These are phyloP conservation scores for Phrynocephalus versicolor DNA, from an alignment of 2,113 vertebrate genomes.

Conservation along the genomic window DNA sequence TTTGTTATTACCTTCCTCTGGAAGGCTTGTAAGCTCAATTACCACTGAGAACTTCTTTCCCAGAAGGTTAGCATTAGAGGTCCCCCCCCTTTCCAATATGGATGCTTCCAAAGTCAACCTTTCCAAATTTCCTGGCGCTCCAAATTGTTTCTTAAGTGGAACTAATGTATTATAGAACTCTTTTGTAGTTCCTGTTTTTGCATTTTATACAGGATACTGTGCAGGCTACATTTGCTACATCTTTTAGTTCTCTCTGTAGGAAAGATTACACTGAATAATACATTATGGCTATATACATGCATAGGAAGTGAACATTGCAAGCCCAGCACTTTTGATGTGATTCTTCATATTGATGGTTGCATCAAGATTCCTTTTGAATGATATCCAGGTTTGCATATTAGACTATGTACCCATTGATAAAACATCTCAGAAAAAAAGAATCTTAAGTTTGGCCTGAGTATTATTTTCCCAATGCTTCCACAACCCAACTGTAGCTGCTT, in stretches of 20 bases:
- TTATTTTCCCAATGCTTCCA: not conserved
- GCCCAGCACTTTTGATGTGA: not conserved
- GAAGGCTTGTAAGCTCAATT: not conserved
- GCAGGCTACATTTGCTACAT: not conserved
- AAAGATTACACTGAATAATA: not conserved
- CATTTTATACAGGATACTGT: not conserved
- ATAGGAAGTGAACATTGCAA: not conserved
- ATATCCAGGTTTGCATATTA: no score
- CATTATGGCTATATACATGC: not conserved
- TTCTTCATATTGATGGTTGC: not conserved
- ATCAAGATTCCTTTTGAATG: not conserved
- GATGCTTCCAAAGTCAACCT: not conserved
- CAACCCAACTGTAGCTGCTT: no score
- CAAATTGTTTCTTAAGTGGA: not conserved
- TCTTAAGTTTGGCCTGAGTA: not conserved
- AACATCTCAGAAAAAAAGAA: not conserved
- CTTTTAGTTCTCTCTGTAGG: not conserved
- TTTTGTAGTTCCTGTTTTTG: not conserved
- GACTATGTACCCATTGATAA: no score
- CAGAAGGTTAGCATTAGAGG: not conserved
- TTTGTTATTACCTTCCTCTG: constrained; percentile 1
- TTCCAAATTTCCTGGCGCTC: not conserved
- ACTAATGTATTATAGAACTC: not conserved
- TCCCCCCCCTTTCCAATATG: not conserved
- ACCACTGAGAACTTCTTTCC: not conserved